Evolutionary conservation across 2,113 vertebrate species (phyloP), one percentile per base, ranked within the genome.

Genomic region (Ancistrus triradiatus): DNA sequence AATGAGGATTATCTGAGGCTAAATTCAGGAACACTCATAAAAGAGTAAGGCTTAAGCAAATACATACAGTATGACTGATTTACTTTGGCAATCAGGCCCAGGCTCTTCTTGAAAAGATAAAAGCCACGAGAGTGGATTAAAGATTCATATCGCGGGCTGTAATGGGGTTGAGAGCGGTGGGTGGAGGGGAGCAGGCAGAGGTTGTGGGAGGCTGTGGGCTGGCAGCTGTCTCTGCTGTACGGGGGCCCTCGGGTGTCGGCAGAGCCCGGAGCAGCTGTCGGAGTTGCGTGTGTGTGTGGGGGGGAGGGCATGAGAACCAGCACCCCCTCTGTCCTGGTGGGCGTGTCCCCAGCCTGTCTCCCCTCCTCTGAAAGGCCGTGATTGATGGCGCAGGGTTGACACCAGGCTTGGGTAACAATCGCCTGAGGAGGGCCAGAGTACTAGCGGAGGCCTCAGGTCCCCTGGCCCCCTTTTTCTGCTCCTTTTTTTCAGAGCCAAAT

Each of bases 281-380:
- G 66, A 87, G 81, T 86, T 78, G 82, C 78, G 84, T 86, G 82
- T 86, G 82, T 86, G 80, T 82, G 81, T 81, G 79, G 84, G 82
- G 81, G 87, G 87, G 84, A 88, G 87, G 87, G 86, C 87, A 90
- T 88, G 87, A 88, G 87, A 90, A 88, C 86, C 80, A 80, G 79
- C 81, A 83, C 86, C 87, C 84, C 84, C 83, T 80, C n/a, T 80
- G 80, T 83, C 84, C 80, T 81, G 70, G 73, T 81, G 81, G 88
- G 88, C 85, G 85, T 84, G 83, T 86, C 84, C 82, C 81, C 73
- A 70, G 84, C 81, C 87, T 88, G 87, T 88, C 86, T 87, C 81
- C 83, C 78, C 78, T 80, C 79, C 83, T 85, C 85, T 88, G 84
- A 88, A 90, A 86, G 74, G 78, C 72, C 75, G 84, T 88, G 87